Percentiles rank a stretch among this genome's conserved stretches.
Evolutionary conservation across 2,113 vertebrate genomes (phyloP).

Genomic region (Dicentrarchus labrax): DNA sequence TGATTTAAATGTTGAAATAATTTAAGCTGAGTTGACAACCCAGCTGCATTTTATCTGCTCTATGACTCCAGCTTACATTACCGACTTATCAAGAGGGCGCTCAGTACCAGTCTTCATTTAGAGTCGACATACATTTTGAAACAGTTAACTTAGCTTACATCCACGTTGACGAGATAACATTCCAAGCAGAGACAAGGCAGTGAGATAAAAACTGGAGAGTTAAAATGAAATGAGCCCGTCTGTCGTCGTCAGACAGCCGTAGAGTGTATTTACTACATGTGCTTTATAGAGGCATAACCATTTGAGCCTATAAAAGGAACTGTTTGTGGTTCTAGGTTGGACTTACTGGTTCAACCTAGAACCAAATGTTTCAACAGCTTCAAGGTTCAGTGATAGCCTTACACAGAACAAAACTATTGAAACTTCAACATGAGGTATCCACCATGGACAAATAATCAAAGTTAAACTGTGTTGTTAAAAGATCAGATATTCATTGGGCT

Average conservation of each 20-base stretch:
- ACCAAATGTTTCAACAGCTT: conserved; percentile 20
- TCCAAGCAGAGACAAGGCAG: conserved; percentile 32
- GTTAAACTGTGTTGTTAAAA: neutral
- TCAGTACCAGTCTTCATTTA: conserved; percentile 23
- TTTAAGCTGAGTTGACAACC: conserved; percentile 12
- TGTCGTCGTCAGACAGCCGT: conserved; percentile 42
- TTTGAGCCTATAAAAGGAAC: conserved; percentile 38
- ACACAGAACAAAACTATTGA: neutral
- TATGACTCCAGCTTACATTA: conserved; percentile 12
- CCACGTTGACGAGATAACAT: conserved; percentile 43
- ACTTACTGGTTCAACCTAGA: conserved; percentile 10
- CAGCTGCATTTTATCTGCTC: conserved; percentile 49
- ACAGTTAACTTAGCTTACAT: conserved; percentile 17
- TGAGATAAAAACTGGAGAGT: conserved; percentile 32
- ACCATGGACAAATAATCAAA: neutral
- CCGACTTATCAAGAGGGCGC: conserved; percentile 8
- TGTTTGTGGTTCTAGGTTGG: conserved; percentile 22
- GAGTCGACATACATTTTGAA: conserved; percentile 18
- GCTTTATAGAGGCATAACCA: conserved; percentile 34
- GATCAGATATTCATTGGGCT: neutral
- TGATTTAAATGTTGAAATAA: neutral
- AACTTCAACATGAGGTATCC: neutral
- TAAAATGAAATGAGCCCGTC: conserved; percentile 13
- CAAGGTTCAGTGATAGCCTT: conserved; percentile 11
- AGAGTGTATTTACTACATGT: conserved; percentile 39